phyloP scores from a whole-genome alignment of 2,797 vertebrate species.

The Masticophis lateralis region DNA sequence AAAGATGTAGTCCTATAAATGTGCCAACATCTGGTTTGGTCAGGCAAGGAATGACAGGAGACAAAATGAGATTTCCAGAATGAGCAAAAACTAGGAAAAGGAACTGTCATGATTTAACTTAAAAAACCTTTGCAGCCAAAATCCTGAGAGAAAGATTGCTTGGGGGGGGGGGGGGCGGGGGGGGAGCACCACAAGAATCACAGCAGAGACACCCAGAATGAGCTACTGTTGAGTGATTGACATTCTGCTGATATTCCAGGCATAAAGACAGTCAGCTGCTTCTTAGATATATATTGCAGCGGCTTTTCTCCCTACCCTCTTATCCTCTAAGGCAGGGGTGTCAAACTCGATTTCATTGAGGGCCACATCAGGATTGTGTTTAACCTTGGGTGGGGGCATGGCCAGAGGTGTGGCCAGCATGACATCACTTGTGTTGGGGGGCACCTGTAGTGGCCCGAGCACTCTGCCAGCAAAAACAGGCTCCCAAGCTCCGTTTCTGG shows the following conservation, averaged over 20 bases:
- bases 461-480: too few relatives aligned
- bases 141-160: not conserved
- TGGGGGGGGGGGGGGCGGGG: accelerated
- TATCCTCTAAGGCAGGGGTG: too few relatives aligned
- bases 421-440: too few relatives aligned
- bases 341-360: too few relatives aligned
- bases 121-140: not conserved
- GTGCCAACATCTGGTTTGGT: not conserved
- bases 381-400: too few relatives aligned
- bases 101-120: not conserved
- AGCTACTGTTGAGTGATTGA: not conserved
- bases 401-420: too few relatives aligned
- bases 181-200: not conserved
- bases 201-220: not conserved
- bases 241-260: not conserved
- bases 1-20: constrained; percentile 3
- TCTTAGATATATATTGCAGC: not conserved
- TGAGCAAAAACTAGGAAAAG: not conserved
- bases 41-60: not conserved
- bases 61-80: constrained; percentile 14
- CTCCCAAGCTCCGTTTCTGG: too few relatives aligned
- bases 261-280: not conserved
- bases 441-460: too few relatives aligned
- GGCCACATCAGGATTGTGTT: too few relatives aligned
- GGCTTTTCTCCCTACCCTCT: not conserved